Conservation (phyloP, 2,113 vertebrate species). For the Thamnophis sirtalis region DNA sequence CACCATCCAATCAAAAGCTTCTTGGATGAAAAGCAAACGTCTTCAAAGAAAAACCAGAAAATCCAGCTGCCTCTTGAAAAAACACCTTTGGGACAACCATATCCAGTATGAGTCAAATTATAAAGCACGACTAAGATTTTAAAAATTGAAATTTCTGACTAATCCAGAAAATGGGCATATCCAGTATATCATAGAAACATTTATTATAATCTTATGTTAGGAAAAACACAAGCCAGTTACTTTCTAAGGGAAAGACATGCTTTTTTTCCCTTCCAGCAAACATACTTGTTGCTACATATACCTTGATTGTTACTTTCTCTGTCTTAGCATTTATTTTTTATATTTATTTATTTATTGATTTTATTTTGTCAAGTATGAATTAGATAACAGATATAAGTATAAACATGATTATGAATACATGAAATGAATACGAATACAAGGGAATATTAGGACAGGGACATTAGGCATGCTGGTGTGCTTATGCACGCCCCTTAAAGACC, state of each 20-base stretch:
- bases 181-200: neutral
- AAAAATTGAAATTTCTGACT: neutral
- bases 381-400: no score
- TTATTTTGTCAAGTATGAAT: no score
- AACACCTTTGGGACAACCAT: neutral
- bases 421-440: no score
- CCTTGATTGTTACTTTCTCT: conserved; percentile 12
- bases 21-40: no score
- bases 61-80: no score
- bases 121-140: neutral
- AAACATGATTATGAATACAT: no score
- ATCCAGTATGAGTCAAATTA: neutral
- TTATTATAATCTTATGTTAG: neutral
- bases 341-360: no score
- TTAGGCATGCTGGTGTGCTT: no score
- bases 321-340: neutral
- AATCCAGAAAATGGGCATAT: neutral
- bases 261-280: conserved; percentile 34
- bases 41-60: no score
- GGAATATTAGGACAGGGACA: no score
- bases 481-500: no score
- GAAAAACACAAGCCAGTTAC: neutral
- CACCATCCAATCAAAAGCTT: no score
- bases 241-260: conserved; percentile 37
- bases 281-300: conserved; percentile 10